Evolutionary conservation across 2,888 invertebrate species (phyloP).

Genomic region (Drosophila histrio): DNA sequence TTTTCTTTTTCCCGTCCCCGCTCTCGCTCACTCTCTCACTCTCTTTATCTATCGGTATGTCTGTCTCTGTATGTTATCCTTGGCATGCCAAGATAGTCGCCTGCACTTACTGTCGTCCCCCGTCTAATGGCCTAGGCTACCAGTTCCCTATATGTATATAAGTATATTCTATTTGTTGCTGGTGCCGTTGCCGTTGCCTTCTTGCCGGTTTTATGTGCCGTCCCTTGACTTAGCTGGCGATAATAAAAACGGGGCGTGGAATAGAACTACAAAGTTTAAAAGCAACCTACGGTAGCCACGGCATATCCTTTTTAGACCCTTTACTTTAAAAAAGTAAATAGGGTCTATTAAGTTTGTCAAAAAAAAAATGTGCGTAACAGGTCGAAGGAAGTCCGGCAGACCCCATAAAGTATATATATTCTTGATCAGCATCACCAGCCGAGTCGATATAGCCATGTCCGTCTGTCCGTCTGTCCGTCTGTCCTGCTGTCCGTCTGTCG

Average conservation of each 20-base stretch:
- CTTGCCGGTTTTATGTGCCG: slow-evolving; percentile 61
- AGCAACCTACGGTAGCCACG: slow-evolving; percentile 50
- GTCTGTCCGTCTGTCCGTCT: too few relatives aligned
- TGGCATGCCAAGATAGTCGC: slow-evolving; percentile 57
- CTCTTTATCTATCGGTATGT: slow-evolving; percentile 3
- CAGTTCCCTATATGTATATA: slow-evolving; percentile 41
- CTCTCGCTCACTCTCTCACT: slow-evolving; percentile 2
- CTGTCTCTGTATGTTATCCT: slow-evolving; percentile 53
- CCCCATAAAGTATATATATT: too few relatives aligned
- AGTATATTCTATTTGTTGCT: slow-evolving; percentile 12
- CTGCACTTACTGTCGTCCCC: slow-evolving; percentile 72
- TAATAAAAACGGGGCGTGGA: slow-evolving; percentile 73
- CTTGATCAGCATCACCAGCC: too few relatives aligned
- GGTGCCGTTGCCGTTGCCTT: slow-evolving; percentile 16
- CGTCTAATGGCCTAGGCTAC: slow-evolving; percentile 72
- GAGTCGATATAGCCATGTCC: too few relatives aligned
- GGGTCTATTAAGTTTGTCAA: too few relatives aligned
- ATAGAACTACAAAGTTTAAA: slow-evolving; percentile 68
- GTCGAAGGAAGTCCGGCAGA: too few relatives aligned
- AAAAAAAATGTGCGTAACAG: too few relatives aligned
- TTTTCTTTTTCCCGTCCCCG: slow-evolving; percentile 9
- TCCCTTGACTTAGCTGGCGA: slow-evolving; percentile 67
- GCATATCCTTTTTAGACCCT: slow-evolving; percentile 77
- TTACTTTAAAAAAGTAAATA: too few relatives aligned
- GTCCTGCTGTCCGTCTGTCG: too few relatives aligned